phyloP scores from a whole-genome alignment of 92 coral and sea anemone species.

The Phymanthus crucifer region DNA sequence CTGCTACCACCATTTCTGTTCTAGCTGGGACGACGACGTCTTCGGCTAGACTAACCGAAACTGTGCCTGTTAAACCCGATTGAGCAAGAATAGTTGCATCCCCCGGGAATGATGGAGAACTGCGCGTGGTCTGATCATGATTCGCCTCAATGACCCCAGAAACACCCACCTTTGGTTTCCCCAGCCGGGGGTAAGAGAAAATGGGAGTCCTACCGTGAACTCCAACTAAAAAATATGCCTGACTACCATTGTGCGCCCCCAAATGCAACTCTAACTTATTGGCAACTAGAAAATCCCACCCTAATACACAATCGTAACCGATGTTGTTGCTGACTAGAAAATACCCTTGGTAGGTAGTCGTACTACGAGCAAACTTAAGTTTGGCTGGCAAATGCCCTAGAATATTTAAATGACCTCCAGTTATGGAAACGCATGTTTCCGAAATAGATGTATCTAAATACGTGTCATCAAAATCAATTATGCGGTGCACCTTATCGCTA shows the following conservation, averaged over 20 bases:
- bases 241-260: background rate
- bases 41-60: slow-evolving; percentile 20
- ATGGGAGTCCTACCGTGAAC: slow-evolving; percentile 16
- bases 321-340: slow-evolving; percentile 42
- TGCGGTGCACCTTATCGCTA: slow-evolving; percentile 10
- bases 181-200: background rate
- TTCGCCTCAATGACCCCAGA: slow-evolving; percentile 40
- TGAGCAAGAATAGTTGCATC: background rate
- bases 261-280: background rate
- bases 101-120: background rate
- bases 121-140: background rate
- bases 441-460: slow-evolving; percentile 8
- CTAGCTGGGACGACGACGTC: slow-evolving; percentile 27
- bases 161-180: slow-evolving; percentile 7
- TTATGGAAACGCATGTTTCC: slow-evolving; percentile 50
- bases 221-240: slow-evolving; percentile 20
- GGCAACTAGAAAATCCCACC: background rate
- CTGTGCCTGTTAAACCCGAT: background rate
- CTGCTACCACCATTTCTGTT: slow-evolving; percentile 29
- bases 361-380: slow-evolving; percentile 40
- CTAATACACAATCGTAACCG: slow-evolving; percentile 4
- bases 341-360: slow-evolving; percentile 15
- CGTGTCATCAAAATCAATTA: slow-evolving; percentile 21
- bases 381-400: slow-evolving; percentile 24
- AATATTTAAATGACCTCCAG: slow-evolving; percentile 35